A percentile compares a stretch with the other conserved stretches of the same genome.
Conservation (phyloP, 30 jellyfish, hydroid and myxozoan species). For the Pseudorhiza aurosa region DNA sequence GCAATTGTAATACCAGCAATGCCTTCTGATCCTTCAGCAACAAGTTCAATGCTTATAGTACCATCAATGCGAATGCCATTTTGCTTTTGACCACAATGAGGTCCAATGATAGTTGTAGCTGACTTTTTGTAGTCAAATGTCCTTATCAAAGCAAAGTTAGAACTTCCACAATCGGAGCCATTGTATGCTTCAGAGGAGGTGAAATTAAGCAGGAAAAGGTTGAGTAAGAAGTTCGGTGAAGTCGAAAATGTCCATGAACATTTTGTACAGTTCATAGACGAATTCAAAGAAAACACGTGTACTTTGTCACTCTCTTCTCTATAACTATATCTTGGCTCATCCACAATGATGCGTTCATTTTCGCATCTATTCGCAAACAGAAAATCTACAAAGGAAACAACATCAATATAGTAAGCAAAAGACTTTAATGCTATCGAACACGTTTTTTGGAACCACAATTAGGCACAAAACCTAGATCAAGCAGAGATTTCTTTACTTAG, state of each 20-base stretch:
- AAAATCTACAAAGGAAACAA: background rate
- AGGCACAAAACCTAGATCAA: too few species aligned
- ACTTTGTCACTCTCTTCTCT: background rate
- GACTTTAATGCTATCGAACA: too few species aligned
- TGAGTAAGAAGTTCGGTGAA: background rate
- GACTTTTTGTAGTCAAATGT: background rate
- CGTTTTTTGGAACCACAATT: too few species aligned
- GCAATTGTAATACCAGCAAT: background rate
- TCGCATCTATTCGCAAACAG: background rate
- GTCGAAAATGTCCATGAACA: conserved; percentile 3
- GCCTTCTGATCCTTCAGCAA: background rate
- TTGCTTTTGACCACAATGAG: conserved; percentile 8
- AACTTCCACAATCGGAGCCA: conserved; percentile 1
- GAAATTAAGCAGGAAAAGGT: conserved; percentile 1
- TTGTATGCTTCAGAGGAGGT: background rate
- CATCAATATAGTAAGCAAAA: background rate
- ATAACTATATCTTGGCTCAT: conserved; percentile 10
- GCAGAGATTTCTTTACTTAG: too few species aligned
- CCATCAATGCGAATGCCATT: conserved; percentile 7
- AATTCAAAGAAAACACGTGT: background rate
- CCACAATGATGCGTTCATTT: background rate
- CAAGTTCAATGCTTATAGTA: background rate
- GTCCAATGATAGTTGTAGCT: background rate
- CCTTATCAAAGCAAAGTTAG: background rate
- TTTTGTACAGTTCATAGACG: background rate